These are phyloP conservation scores for Eurois occulta DNA, from an alignment of 2,888 invertebrate species.

Conservation along the genomic window DNA sequence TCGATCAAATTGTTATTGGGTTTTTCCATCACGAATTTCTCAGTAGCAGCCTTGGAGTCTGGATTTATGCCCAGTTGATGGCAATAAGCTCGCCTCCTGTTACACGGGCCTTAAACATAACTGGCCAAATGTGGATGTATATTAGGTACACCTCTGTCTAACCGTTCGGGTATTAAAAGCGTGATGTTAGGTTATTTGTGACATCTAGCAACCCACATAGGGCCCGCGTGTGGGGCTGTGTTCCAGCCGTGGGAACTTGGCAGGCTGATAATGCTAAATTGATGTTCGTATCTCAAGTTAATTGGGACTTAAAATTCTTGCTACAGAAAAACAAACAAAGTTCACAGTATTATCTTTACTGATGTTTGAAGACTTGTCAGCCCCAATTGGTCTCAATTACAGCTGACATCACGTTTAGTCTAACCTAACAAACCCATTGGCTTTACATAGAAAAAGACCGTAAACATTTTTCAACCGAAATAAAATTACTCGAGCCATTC, in stretches of 20 bases:
- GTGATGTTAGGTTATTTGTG: not conserved
- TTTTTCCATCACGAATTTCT: not conserved
- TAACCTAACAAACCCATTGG: slow-evolving; percentile 29
- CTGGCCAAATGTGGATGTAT: no score
- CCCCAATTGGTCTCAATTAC: slow-evolving; percentile 43
- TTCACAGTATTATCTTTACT: slow-evolving; percentile 25
- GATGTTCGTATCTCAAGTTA: not conserved
- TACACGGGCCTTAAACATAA: no score
- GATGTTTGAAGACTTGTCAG: slow-evolving; percentile 48
- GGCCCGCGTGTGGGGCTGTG: not conserved
- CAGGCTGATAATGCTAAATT: not conserved
- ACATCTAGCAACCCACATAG: not conserved
- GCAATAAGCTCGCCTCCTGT: no score
- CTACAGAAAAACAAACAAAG: slow-evolving; percentile 15
- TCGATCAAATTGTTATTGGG: not conserved
- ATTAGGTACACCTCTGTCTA: no score
- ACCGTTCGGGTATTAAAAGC: not conserved
- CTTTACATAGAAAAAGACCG: slow-evolving; percentile 28
- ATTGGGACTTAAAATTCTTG: not conserved
- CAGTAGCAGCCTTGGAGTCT: no score
- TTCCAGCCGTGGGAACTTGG: not conserved
- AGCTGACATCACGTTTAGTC: slow-evolving; percentile 38
- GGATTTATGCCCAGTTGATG: no score
- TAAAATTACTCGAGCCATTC: not conserved
- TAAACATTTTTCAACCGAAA: not conserved